Percentiles rank a stretch among this genome's conserved stretches.
Conservation (phyloP, 2,113 vertebrate genomes). For the Xyliphius kryptos region DNA sequence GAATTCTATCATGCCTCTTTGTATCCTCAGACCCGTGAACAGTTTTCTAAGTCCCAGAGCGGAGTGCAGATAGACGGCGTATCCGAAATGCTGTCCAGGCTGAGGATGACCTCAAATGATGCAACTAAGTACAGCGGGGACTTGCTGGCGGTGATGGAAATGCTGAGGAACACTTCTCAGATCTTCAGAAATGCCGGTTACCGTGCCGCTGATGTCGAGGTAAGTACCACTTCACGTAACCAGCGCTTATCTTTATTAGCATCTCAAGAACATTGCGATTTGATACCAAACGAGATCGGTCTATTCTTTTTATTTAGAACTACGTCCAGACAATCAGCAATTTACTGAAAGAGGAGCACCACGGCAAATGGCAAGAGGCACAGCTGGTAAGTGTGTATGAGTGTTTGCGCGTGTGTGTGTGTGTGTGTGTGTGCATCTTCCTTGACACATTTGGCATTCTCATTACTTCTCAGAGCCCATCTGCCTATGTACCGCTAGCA, state of each 20-base stretch:
- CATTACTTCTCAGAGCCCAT: no score
- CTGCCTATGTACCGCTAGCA: no score
- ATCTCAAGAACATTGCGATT: no score
- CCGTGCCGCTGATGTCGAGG: constrained; percentile 83
- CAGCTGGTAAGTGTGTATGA: constrained; percentile 93
- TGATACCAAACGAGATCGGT: no score
- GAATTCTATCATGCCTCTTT: no score
- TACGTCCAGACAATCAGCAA: constrained; percentile 95
- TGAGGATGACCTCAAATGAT: constrained; percentile 84
- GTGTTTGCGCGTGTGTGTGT: no score
- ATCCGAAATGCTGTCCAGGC: constrained; percentile 82
- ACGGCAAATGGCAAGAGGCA: constrained; percentile 93
- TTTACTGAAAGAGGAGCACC: constrained; percentile 85
- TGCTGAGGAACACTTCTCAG: constrained; percentile 86
- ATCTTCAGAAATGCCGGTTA: constrained; percentile 79
- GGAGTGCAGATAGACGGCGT: constrained; percentile 77
- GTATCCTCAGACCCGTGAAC: constrained; percentile 82
- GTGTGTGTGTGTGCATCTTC: no score
- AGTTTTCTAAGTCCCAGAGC: constrained; percentile 77
- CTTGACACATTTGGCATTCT: no score
- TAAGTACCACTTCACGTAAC: no score
- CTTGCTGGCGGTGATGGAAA: constrained; percentile 80
- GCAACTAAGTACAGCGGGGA: constrained; percentile 92
- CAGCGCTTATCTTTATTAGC: no score
- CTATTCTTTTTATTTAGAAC: no score